Evolutionary conservation across 2,113 vertebrate genomes (phyloP), one percentile per base, ranked within the genome.

Genomic region (Suncus etruscus): DNA sequence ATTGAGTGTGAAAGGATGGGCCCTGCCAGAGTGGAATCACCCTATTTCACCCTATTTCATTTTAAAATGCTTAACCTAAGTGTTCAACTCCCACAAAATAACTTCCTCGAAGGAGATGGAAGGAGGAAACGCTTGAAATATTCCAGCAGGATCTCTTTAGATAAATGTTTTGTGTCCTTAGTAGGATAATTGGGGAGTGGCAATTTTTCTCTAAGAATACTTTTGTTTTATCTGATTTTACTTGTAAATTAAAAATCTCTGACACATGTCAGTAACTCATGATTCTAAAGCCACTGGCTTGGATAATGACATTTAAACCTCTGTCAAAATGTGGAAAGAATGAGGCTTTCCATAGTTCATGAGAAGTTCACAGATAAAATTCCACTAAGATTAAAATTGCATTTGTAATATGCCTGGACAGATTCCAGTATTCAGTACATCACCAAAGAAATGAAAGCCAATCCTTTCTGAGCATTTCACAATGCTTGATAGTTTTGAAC

Each of bases 331-430:
- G 3, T 6, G 68, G 16, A 86, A 4, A 47, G 24, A 31, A 25
- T 45, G 14, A 45, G 14, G 70, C 88, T 72, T 89, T 16, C 32
- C 75, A 83, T 90, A 74, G 27, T 82, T 76, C 6, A 50, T 16
- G n/a, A 74, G 73, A 87, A 76, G 31, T 75, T 81, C 16, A 61
- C 58, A 22, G 58, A 22, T 22, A 22, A 61, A 61, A 61, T 61
- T 61, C 29, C 39, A n/a, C 68, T 89, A 45, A 80, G 75, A 76
- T 89, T 89, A 86, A 88, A 79, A 76, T 39, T 74, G 8, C 20
- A 54, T 85, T 83, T 86, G 78, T 0, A 88, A 29, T 89, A 61
- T 63, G 31, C 20, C 29, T 75, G 45, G 58, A 45, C 69, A 54
- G 61, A 54, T 5, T 70, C 58, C 22, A 79, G 86, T 1, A 63